Percentiles rank a stretch among this genome's conserved stretches.
phyloP scores from a whole-genome alignment of 1,140 invertebrate genomes.

The Atopsyche davidsoni region DNA sequence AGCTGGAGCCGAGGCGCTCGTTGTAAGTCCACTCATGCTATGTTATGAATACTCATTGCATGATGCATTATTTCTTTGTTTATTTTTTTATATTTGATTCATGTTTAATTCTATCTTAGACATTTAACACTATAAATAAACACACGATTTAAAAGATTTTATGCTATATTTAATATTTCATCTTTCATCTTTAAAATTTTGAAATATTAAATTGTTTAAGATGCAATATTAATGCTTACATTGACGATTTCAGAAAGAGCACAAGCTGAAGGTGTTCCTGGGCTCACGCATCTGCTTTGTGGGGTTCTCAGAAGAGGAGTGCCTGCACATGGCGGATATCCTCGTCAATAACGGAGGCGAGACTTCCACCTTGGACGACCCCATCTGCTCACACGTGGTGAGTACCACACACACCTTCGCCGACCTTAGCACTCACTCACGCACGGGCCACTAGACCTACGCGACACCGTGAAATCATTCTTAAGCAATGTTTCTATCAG shows the following conservation, averaged over 20 bases:
- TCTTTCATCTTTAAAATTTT: background rate
- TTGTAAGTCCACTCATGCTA: no score
- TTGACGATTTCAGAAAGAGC: conserved; percentile 52
- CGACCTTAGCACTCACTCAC: background rate
- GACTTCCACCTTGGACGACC: conserved; percentile 66
- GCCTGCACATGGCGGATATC: conserved; percentile 85
- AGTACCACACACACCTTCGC: conserved; percentile 39
- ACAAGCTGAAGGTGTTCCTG: conserved; percentile 82
- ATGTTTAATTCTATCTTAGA: no score
- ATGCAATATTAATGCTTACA: background rate
- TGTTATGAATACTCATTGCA: no score
- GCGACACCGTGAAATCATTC: no score
- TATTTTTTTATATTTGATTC: no score
- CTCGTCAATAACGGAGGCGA: conserved; percentile 79
- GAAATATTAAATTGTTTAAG: background rate
- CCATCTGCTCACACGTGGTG: conserved; percentile 85
- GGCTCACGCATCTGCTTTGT: conserved; percentile 81
- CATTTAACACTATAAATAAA: no score
- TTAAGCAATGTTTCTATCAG: no score
- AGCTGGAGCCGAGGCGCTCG: conserved; percentile 60
- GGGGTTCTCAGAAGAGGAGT: conserved; percentile 83
- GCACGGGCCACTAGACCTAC: no score
- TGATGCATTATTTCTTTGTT: no score
- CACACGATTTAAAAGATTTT: no score
- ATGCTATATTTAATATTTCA: no score